phyloP scores from a whole-genome alignment of 2,888 invertebrate species.

The Chloroclystis v-ata region DNA sequence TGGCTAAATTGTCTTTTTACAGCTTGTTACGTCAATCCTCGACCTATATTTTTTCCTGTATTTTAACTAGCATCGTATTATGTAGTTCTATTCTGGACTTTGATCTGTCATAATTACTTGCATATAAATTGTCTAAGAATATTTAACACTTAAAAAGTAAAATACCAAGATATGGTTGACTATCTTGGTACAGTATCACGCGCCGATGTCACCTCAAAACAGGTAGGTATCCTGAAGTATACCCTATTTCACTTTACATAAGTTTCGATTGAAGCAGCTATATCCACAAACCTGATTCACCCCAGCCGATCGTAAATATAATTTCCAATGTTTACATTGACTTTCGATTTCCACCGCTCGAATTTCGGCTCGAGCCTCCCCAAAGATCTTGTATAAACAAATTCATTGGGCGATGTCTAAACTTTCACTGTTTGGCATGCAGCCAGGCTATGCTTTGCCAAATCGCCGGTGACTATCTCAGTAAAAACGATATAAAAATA shows the following conservation, averaged over 20 bases:
- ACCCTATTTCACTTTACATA: conserved; percentile 8
- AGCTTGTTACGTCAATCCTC: not conserved
- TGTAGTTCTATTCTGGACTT: too few relatives aligned
- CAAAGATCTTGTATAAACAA: conserved; percentile 58
- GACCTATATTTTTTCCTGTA: not conserved
- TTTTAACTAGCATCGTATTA: too few relatives aligned
- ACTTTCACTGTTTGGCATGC: conserved; percentile 69
- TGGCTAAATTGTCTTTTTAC: conserved; percentile 3
- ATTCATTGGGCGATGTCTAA: conserved; percentile 65
- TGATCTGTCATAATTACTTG: too few relatives aligned
- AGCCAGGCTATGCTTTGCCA: conserved; percentile 52
- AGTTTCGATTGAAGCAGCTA: conserved; percentile 21
- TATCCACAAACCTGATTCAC: conserved; percentile 23
- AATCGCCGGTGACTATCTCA: conserved; percentile 58
- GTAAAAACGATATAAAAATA: conserved; percentile 61
- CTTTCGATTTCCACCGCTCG: conserved; percentile 52
- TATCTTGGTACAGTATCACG: too few relatives aligned
- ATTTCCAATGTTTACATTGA: conserved; percentile 58
- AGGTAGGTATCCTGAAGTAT: not conserved
- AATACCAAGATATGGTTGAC: too few relatives aligned
- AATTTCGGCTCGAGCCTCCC: conserved; percentile 50
- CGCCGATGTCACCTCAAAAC: too few relatives aligned
- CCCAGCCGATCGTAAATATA: conserved; percentile 41
- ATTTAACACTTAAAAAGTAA: too few relatives aligned
- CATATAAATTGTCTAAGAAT: too few relatives aligned